phyloP scores from a whole-genome alignment of 2,888 invertebrate genomes.

The Ceriagrion tenellum region DNA sequence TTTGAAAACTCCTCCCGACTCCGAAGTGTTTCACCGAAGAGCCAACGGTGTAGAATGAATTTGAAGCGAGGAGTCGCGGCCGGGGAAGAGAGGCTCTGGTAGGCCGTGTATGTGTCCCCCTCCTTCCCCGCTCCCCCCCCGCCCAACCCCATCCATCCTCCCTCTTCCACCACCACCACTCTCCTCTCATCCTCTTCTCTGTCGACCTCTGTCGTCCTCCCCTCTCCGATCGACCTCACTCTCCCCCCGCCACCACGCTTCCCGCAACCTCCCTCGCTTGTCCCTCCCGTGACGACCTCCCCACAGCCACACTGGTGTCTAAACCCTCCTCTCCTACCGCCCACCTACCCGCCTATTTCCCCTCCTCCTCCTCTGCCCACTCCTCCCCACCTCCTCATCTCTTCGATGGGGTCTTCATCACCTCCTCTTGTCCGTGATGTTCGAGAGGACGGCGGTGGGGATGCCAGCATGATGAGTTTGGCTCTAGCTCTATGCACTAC shows the following conservation, averaged over 20 bases:
- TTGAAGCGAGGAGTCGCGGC: neutral
- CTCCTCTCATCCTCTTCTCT: neutral
- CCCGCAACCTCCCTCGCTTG: neutral
- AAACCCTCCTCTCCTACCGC: neutral
- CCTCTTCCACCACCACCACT: too few species aligned
- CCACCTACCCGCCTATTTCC: neutral
- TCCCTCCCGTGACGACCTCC: neutral
- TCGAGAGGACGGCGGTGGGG: neutral
- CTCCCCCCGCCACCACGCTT: neutral
- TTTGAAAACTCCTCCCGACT: too few species aligned
- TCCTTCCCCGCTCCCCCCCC: neutral
- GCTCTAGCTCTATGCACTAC: neutral
- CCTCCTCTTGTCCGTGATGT: slow-evolving; percentile 7
- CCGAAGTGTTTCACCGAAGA: neutral
- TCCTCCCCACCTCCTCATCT: neutral
- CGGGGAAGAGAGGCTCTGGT: slow-evolving; percentile 20
- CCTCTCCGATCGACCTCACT: neutral
- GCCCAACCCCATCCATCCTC: neutral
- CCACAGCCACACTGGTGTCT: neutral
- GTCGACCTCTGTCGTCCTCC: neutral
- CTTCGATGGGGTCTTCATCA: neutral
- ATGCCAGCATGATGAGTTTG: neutral
- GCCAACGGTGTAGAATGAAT: slow-evolving; percentile 20
- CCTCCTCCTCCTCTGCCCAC: neutral
- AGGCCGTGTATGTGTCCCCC: slow-evolving; percentile 7